Percentiles rank a stretch among this genome's conserved stretches.
Evolutionary conservation across 2,113 vertebrate genomes (phyloP).

Genomic region (Cyphomyrus discorhynchus): DNA sequence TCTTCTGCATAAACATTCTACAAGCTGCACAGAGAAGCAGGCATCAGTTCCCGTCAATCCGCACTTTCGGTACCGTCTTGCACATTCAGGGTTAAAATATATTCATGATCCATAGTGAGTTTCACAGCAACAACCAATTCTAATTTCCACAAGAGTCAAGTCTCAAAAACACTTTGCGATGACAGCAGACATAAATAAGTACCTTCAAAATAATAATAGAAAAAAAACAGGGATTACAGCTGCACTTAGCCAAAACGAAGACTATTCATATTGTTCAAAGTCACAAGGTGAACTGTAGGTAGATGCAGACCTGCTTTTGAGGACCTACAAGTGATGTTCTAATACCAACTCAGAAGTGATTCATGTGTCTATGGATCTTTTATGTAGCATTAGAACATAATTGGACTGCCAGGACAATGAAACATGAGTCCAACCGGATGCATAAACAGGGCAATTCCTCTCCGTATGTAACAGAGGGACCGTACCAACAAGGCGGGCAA

Average conservation of each 20-base stretch:
- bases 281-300: background rate
- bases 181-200: background rate
- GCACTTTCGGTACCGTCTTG: background rate
- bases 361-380: background rate
- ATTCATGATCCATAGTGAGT: background rate
- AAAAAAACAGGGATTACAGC: background rate
- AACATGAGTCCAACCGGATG: background rate
- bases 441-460: background rate
- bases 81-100: background rate
- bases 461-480: background rate
- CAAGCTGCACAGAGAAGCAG: background rate
- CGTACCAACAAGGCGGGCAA: background rate
- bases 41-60: background rate
- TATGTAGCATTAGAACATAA: background rate
- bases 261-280: background rate
- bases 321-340: background rate
- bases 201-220: background rate
- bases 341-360: background rate
- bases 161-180: background rate
- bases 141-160: background rate
- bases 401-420: background rate
- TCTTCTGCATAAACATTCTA: background rate
- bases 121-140: background rate
- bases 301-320: background rate
- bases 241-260: background rate